These are phyloP conservation scores for Actinernus sp. DNA, from an alignment of 92 coral and sea anemone genomes.

Conservation along the genomic window DNA sequence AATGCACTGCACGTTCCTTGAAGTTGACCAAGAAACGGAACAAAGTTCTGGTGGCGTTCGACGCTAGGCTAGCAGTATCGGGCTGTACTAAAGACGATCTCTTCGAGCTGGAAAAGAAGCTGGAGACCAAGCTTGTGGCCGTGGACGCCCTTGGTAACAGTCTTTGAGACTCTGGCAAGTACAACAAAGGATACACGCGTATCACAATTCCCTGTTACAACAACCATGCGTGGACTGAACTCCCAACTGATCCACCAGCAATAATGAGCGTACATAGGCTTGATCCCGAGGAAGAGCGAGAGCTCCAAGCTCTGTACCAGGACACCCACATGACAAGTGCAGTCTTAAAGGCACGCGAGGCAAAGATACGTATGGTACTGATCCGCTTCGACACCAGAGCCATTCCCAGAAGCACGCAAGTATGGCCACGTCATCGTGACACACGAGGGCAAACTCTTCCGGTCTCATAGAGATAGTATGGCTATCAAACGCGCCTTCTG, in stretches of 20 bases:
- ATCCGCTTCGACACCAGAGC: slow-evolving; percentile 13
- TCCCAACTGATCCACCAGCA: neutral
- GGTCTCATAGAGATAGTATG: neutral
- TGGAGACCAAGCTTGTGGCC: too few species aligned
- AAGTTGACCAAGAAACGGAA: too few species aligned
- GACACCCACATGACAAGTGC: neutral
- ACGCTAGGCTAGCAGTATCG: too few species aligned
- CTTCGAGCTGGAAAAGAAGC: too few species aligned
- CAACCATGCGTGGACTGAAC: too few species aligned
- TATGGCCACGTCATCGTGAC: neutral
- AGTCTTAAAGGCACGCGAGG: neutral
- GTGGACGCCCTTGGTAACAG: slow-evolving; percentile 18
- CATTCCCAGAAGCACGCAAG: slow-evolving; percentile 5
- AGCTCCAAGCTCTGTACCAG: slow-evolving; percentile 1
- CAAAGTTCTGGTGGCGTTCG: slow-evolving; percentile 9
- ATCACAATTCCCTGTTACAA: too few species aligned
- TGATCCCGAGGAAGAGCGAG: neutral
- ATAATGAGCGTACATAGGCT: slow-evolving; percentile 4
- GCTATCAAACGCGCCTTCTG: slow-evolving; percentile 15
- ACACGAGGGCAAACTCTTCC: too few species aligned
- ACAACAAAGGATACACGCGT: too few species aligned
- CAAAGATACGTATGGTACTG: slow-evolving; percentile 4
- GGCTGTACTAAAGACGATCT: too few species aligned
- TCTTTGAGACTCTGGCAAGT: slow-evolving; percentile 4
- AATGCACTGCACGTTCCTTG: too few species aligned